Evolutionary conservation across 2,888 invertebrate species (phyloP).

Genomic region (Aricia artaxerxes): DNA sequence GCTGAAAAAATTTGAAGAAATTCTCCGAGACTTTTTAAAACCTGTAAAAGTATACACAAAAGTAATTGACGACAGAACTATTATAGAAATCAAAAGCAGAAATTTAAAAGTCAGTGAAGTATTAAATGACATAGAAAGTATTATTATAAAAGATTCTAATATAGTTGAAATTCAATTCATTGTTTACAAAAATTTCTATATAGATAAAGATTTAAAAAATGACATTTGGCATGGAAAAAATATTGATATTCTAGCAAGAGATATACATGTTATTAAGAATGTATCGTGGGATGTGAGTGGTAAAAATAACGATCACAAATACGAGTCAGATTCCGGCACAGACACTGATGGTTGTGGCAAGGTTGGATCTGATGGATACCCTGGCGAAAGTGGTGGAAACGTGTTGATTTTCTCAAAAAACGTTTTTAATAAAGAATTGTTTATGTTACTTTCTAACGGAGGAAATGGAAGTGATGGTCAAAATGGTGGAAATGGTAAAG

Average conservation of each 20-base stretch:
- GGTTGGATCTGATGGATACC: slow-evolving; percentile 28
- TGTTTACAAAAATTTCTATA: slow-evolving; percentile 25
- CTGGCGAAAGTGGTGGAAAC: slow-evolving; percentile 33
- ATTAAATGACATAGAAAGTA: slow-evolving; percentile 15
- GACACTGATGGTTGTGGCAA: slow-evolving; percentile 26
- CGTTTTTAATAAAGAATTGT: background rate
- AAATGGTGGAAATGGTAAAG: slow-evolving; percentile 28
- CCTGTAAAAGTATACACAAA: slow-evolving; percentile 18
- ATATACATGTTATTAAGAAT: slow-evolving; percentile 1
- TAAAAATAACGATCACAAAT: slow-evolving; percentile 17
- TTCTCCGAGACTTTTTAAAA: slow-evolving; percentile 17
- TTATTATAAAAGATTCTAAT: slow-evolving; percentile 9
- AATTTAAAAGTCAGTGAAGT: slow-evolving; percentile 21
- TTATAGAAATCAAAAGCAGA: slow-evolving; percentile 28
- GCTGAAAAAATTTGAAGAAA: slow-evolving; percentile 21
- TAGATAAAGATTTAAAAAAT: slow-evolving; percentile 20
- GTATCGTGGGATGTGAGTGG: slow-evolving; percentile 31
- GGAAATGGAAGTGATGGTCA: slow-evolving; percentile 32
- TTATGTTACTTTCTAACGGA: slow-evolving; percentile 26
- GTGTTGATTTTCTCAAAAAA: slow-evolving; percentile 21
- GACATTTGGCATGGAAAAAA: slow-evolving; percentile 32
- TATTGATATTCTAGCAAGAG: slow-evolving; percentile 25
- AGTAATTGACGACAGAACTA: slow-evolving; percentile 8
- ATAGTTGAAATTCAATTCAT: slow-evolving; percentile 31
- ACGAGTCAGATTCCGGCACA: slow-evolving; percentile 1